Base-by-base conservation (phyloP, 1,140 invertebrate species). In the Trichoplusia ni region DNA sequence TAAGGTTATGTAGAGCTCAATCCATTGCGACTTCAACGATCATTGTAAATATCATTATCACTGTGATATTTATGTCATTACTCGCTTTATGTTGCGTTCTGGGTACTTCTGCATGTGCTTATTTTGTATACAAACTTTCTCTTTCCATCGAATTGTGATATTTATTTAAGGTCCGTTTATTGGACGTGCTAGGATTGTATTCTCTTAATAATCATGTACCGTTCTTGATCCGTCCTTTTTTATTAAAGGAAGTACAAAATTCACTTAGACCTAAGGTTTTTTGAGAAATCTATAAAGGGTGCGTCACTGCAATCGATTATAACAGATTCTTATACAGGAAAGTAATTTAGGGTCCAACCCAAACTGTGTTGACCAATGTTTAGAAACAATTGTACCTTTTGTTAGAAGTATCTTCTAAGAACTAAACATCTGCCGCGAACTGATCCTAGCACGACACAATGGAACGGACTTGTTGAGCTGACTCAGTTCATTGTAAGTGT, bases 11-110 rank as follows among this genome's bases (percentile, higher is more conserved):
- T 6, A 14, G 2, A 37, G 35, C 35, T 11, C 4, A 14, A 6
- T 14, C 9, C 35, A 38, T 21, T 27, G 4, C 14, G 9, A 54
- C 6, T 35, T 35, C 2, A 11, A 35, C 9, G 42, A 29, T 60
- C 66, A 68, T 73, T 74, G 66, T 75, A 79, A 70, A 79, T 79
- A 77, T 79, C 74, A 74, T 72, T 46, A 2, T 56, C 63, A 65
- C 77, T 79, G 77, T 79, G 76, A 79, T 76, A 79, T 79, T 74
- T 74, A 67, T 74, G 71, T 51, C 71, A 69, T 73, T 73, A 63
- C 9, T 21, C 21, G 23, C 31, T 64, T 19, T 51, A 13, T 35
- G 38, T 44, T 49, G 25, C 61, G 40, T 46, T 47, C 53, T 16
- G 8, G 4, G 6, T 18, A 21, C 18, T 4, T 18, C 0, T 59